Evolutionary conservation across 2,113 vertebrate genomes (phyloP).

Genomic region (Sphaerodactylus townsendi): DNA sequence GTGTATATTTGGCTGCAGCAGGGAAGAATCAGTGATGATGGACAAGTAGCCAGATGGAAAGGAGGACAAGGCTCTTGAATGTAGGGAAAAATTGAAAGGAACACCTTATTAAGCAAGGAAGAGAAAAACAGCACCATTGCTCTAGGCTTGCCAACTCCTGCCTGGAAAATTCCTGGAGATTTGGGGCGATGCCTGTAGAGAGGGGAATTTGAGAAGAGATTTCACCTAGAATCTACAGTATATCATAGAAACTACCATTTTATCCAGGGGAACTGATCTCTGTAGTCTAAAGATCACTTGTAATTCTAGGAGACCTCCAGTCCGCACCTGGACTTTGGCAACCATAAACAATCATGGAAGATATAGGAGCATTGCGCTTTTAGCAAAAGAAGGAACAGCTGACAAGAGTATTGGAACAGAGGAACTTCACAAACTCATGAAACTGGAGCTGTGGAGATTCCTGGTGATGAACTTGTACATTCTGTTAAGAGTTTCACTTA

Average conservation of each 20-base stretch:
- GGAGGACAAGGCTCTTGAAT: background rate
- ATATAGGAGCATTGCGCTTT: background rate
- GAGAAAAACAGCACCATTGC: background rate
- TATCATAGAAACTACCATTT: no score
- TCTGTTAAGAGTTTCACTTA: background rate
- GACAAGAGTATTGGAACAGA: background rate
- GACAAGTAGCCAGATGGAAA: background rate
- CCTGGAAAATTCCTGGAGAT: no score
- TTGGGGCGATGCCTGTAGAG: no score
- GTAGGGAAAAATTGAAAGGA: background rate
- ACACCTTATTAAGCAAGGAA: background rate
- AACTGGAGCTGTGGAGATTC: background rate
- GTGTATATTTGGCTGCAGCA: background rate
- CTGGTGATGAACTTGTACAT: background rate
- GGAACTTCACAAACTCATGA: background rate
- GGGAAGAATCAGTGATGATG: background rate
- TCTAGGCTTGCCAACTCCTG: no score
- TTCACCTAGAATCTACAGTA: no score
- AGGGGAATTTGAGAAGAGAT: no score
- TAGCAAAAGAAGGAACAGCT: background rate
- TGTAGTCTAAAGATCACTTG: no score
- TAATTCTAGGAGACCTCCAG: no score
- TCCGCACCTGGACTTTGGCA: no score
- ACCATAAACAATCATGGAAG: background rate
- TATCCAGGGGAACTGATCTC: no score